Conservation (phyloP, 2,797 vertebrate species). For the Neostethus bicornis region DNA sequence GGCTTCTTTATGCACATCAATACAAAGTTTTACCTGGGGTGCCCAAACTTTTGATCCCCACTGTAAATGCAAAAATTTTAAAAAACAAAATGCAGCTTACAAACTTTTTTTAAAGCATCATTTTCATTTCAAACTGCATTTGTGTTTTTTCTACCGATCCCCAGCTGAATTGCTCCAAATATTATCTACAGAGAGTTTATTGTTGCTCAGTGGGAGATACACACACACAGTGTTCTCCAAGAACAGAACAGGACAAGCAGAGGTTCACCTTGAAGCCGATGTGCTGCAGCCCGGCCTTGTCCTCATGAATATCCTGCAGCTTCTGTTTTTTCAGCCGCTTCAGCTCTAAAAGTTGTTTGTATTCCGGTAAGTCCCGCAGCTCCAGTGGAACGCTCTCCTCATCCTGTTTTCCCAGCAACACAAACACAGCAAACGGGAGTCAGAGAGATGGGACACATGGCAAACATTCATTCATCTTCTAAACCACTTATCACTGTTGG, state of each 20-base stretch:
- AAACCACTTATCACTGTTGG: no score
- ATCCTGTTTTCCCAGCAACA: constrained; percentile 78
- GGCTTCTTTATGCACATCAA: no score
- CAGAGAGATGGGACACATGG: constrained; percentile 1
- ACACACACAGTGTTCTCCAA: not conserved
- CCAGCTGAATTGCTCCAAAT: not conserved
- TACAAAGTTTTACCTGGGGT: no score
- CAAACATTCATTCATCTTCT: constrained; percentile 21
- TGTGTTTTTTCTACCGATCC: not conserved
- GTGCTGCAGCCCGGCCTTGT: constrained; percentile 87
- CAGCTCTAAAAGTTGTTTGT: constrained; percentile 94
- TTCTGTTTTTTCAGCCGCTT: constrained; percentile 95
- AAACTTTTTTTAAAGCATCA: not conserved
- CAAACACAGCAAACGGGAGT: constrained; percentile 4
- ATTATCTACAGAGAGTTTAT: not conserved
- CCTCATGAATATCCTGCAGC: constrained; percentile 90
- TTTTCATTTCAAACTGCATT: not conserved
- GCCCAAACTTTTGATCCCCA: no score
- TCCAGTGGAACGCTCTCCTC: constrained; percentile 90
- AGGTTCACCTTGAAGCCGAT: constrained; percentile 89
- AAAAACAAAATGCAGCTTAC: no score
- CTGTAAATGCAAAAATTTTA: no score
- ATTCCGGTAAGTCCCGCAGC: constrained; percentile 89
- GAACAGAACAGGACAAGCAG: not conserved
- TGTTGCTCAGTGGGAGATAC: not conserved